These are phyloP conservation scores for Lacerta bilineata DNA, from an alignment of 2,797 vertebrate species.

Conservation along the genomic window DNA sequence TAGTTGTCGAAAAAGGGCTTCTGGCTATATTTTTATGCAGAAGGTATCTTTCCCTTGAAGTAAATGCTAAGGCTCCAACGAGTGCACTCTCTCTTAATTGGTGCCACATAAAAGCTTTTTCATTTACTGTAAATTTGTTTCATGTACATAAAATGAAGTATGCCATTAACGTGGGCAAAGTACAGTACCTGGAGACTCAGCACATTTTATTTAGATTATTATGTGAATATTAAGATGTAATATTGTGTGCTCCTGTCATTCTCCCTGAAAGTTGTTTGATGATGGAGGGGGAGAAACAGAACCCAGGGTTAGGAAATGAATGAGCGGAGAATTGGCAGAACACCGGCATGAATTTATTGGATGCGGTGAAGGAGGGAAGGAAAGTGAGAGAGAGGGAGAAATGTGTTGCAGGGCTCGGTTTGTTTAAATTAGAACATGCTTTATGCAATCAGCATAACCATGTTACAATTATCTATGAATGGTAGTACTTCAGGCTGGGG, in stretches of 20 bases:
- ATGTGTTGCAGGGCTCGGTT: constrained; percentile 65
- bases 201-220: constrained; percentile 75
- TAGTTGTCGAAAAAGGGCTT: constrained; percentile 45
- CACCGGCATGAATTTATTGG: constrained; percentile 70
- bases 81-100: constrained; percentile 50
- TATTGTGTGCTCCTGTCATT: constrained; percentile 70
- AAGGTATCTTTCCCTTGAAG: constrained; percentile 55
- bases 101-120: constrained; percentile 58
- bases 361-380: neutral
- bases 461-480: neutral
- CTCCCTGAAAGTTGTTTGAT: constrained; percentile 70
- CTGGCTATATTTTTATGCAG: constrained; percentile 54
- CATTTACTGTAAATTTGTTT: constrained; percentile 56
- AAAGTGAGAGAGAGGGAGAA: constrained; percentile 46
- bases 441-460: neutral
- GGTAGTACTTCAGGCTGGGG: neutral
- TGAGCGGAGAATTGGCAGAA: constrained; percentile 71
- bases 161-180: constrained; percentile 56
- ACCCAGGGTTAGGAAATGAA: constrained; percentile 69
- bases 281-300: constrained; percentile 72
- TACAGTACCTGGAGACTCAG: constrained; percentile 65
- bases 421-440: constrained; percentile 67
- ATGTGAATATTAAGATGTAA: constrained; percentile 72
- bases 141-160: constrained; percentile 62
- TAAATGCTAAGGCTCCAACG: constrained; percentile 37